Evolutionary conservation across 2,888 invertebrate genomes (phyloP).

Genomic region (Coelinius sp.): DNA sequence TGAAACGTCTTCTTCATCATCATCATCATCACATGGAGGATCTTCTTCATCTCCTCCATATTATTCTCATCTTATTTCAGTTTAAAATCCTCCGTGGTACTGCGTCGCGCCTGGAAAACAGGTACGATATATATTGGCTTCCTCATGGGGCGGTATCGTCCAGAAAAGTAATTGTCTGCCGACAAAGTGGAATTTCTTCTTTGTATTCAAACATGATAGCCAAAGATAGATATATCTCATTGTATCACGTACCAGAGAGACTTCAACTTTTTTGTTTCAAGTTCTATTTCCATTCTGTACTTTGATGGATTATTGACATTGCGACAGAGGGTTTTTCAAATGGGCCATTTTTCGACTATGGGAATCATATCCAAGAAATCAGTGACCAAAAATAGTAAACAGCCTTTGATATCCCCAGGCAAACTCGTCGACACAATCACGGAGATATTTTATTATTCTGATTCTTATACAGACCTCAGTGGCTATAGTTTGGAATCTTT

Average conservation of each 20-base stretch:
- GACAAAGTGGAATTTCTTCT: slow-evolving; percentile 9
- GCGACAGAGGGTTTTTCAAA: not conserved
- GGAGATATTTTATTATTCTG: slow-evolving; percentile 67
- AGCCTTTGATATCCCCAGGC: not conserved
- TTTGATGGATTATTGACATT: not conserved
- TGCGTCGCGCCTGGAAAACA: slow-evolving; percentile 2
- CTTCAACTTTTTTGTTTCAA: not conserved
- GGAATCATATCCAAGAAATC: not conserved
- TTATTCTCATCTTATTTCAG: not conserved
- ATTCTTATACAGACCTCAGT: slow-evolving; percentile 58
- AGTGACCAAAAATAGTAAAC: not conserved
- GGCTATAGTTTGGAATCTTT: slow-evolving; percentile 67
- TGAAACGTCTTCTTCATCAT: slow-evolving; percentile 13
- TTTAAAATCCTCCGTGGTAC: slow-evolving; percentile 20
- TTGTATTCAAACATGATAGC: slow-evolving; percentile 14
- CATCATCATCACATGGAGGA: not conserved
- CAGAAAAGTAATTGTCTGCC: not conserved
- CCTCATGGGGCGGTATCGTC: slow-evolving; percentile 4
- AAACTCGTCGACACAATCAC: not conserved
- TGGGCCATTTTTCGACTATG: not conserved
- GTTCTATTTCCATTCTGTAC: not conserved
- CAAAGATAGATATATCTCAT: not conserved
- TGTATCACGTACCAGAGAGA: not conserved
- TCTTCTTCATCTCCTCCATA: not conserved
- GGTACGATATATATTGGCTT: slow-evolving; percentile 35